These are phyloP conservation scores for Patella vulgata DNA, from an alignment of 1,140 invertebrate genomes.

Conservation along the genomic window DNA sequence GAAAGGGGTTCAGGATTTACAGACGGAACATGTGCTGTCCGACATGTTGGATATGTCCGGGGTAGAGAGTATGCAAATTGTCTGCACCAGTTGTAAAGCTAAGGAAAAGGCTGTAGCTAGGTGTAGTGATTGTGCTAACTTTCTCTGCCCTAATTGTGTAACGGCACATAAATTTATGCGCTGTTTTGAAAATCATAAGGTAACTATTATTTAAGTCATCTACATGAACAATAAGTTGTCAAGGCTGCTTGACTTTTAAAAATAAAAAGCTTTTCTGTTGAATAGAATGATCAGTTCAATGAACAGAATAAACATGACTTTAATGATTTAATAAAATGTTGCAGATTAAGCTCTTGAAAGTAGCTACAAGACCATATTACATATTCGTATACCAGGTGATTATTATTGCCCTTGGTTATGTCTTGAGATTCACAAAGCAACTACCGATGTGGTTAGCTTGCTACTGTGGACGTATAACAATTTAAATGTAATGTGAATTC, in stretches of 20 bases:
- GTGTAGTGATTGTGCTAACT: constrained; percentile 92
- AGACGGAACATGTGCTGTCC: constrained; percentile 83
- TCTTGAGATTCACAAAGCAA: too few relatives aligned
- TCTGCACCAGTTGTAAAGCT: constrained; percentile 72
- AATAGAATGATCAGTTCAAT: background rate
- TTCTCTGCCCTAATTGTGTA: constrained; percentile 91
- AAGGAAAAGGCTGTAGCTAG: constrained; percentile 81
- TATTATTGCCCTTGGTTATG: too few relatives aligned
- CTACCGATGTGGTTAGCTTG: too few relatives aligned
- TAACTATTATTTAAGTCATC: constrained; percentile 39
- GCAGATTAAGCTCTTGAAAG: too few relatives aligned
- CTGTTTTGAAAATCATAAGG: constrained; percentile 88
- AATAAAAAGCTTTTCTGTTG: too few relatives aligned
- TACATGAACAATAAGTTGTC: background rate
- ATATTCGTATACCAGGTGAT: too few relatives aligned
- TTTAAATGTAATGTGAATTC: too few relatives aligned
- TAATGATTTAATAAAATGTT: background rate
- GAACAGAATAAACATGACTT: background rate
- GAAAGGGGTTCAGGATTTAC: constrained; percentile 78
- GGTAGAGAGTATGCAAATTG: constrained; percentile 75
- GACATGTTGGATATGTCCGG: constrained; percentile 87
- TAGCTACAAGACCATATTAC: too few relatives aligned
- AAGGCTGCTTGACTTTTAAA: too few relatives aligned
- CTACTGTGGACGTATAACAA: too few relatives aligned
- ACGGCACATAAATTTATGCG: constrained; percentile 92